Evolutionary conservation across 2,888 invertebrate genomes (phyloP).

Genomic region (Drosophila mimetica): DNA sequence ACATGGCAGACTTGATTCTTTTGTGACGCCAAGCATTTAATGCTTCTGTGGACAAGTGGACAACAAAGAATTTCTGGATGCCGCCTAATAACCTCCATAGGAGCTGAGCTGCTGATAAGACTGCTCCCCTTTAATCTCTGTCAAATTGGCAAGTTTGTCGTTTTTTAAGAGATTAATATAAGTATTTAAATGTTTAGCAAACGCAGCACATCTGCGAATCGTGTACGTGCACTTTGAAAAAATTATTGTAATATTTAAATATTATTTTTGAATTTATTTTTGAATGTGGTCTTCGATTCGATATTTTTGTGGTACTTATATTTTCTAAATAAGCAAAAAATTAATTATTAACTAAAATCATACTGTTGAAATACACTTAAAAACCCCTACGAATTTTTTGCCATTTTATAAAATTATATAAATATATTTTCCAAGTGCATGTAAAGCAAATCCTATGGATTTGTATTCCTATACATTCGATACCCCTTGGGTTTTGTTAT

Average conservation of each 20-base stretch:
- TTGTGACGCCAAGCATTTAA: constrained; percentile 13
- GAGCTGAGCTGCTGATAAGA: constrained; percentile 15
- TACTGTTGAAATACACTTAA: no score
- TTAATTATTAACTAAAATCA: no score
- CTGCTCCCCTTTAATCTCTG: constrained; percentile 27
- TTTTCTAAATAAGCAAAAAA: no score
- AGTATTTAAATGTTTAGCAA: constrained; percentile 14
- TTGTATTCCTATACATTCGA: not conserved
- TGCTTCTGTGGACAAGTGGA: constrained; percentile 32
- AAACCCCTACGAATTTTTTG: no score
- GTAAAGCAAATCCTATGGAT: not conserved
- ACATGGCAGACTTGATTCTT: constrained; percentile 1
- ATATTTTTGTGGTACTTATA: no score
- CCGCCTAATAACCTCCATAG: constrained; percentile 38
- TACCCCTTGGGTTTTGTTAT: constrained; percentile 6
- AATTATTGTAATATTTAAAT: not conserved
- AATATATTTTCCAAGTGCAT: not conserved
- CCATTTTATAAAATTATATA: no score
- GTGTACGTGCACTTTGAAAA: not conserved
- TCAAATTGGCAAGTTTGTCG: constrained; percentile 5
- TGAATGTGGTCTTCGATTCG: no score
- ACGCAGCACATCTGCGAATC: not conserved
- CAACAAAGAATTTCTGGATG: constrained; percentile 49
- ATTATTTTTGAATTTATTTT: not conserved
- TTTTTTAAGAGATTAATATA: not conserved